These are phyloP conservation scores for Entomobrya multifasciata DNA, from an alignment of 2,888 invertebrate species.

Conservation along the genomic window DNA sequence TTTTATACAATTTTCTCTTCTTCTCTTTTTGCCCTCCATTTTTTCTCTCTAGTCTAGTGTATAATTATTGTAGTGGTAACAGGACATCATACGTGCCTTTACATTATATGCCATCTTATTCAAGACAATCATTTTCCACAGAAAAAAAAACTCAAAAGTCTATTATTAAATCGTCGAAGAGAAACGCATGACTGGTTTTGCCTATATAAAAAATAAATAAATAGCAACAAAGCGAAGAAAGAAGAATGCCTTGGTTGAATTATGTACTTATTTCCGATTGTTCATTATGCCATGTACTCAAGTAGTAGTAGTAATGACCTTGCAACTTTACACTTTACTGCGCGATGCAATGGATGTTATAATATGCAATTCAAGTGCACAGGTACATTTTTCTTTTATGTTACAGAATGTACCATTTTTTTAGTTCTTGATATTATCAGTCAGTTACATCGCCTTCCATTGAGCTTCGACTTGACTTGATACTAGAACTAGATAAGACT, in stretches of 20 bases:
- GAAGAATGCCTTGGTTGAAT: no score
- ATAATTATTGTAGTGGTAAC: neutral
- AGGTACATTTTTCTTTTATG: no score
- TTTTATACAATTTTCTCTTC: neutral
- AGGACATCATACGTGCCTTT: constrained; percentile 34
- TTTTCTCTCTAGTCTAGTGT: constrained; percentile 4
- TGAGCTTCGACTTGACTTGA: constrained; percentile 1
- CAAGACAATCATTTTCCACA: neutral
- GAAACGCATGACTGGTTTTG: constrained; percentile 14
- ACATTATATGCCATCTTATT: neutral
- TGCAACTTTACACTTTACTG: no score
- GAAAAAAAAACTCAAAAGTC: neutral
- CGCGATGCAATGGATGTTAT: no score
- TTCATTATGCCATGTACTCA: neutral
- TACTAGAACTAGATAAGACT: neutral
- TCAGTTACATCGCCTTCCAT: constrained; percentile 18
- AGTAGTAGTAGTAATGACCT: neutral
- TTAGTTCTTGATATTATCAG: constrained; percentile 9
- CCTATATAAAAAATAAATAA: neutral
- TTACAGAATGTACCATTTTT: no score
- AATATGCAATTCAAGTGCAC: no score
- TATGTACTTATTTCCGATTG: constrained; percentile 1
- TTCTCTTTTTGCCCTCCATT: neutral
- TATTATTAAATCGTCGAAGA: neutral
- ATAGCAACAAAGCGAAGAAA: neutral